These are phyloP conservation scores for Holocentrus rufus DNA, from an alignment of 2,797 vertebrate species.

Conservation along the genomic window DNA sequence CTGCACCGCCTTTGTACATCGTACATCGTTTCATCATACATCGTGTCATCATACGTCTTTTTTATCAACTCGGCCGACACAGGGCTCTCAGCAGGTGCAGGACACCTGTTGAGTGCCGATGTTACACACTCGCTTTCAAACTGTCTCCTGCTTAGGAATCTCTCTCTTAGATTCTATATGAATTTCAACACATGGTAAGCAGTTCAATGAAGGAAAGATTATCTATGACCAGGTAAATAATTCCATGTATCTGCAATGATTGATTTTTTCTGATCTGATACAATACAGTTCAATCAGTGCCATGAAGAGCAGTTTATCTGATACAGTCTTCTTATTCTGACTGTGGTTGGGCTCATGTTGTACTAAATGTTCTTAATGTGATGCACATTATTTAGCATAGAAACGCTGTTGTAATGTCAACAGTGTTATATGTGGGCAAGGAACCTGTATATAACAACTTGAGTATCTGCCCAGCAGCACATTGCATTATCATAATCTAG, in stretches of 20 bases:
- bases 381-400: too few relatives aligned
- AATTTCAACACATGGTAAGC: too few relatives aligned
- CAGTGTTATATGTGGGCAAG: too few relatives aligned
- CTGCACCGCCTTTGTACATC: slow-evolving; percentile 10
- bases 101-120: slow-evolving; percentile 32
- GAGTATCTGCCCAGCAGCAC: too few relatives aligned
- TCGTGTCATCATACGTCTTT: neutral
- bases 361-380: too few relatives aligned
- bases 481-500: too few relatives aligned
- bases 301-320: neutral
- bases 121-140: neutral
- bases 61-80: neutral
- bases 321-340: neutral
- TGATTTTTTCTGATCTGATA: too few relatives aligned
- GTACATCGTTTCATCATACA: slow-evolving; percentile 30
- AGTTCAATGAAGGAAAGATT: neutral
- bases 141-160: too few relatives aligned
- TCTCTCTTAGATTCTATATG: too few relatives aligned
- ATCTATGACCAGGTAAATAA: neutral
- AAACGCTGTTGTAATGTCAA: too few relatives aligned
- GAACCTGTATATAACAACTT: too few relatives aligned
- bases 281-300: neutral
- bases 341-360: too few relatives aligned
- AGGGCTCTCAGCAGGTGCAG: neutral
- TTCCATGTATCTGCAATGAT: neutral